Percentiles rank a stretch among this genome's conserved stretches.
Evolutionary conservation across 2,113 vertebrate genomes (phyloP).

Genomic region (Eolophus roseicapilla): DNA sequence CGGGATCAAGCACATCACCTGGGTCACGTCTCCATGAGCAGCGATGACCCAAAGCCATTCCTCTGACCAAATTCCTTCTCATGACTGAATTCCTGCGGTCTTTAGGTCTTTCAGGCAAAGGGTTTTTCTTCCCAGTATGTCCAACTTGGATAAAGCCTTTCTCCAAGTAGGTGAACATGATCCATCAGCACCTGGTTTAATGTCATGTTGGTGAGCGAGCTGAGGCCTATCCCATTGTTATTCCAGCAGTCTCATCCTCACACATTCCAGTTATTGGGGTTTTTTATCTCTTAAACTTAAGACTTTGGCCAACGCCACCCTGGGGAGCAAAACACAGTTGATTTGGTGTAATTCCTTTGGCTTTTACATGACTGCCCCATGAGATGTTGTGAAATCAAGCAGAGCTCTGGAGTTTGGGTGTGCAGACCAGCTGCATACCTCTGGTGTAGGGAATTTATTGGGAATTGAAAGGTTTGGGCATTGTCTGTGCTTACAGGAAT

Average conservation of each 20-base stretch:
- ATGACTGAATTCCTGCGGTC: background rate
- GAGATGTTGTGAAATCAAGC: background rate
- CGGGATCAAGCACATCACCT: fast-evolving
- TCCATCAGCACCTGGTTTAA: fast-evolving
- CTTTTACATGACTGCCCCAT: background rate
- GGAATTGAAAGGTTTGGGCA: background rate
- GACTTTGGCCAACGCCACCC: background rate
- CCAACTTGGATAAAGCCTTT: no score
- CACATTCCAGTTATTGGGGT: fast-evolving
- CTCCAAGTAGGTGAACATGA: background rate
- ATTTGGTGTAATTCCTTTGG: background rate
- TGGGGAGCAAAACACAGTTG: background rate
- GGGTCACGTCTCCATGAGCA: background rate
- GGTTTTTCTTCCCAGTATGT: fast-evolving
- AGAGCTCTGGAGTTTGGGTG: background rate
- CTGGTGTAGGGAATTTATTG: background rate
- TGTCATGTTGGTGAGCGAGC: fast-evolving
- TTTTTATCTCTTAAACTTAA: background rate
- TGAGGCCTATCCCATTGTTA: background rate
- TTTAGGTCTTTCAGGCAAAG: background rate
- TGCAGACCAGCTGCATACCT: fast-evolving
- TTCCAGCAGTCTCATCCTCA: background rate
- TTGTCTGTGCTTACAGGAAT: background rate
- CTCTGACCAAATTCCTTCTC: background rate
- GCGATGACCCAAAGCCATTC: background rate